Base-by-base conservation (phyloP, 1,140 invertebrate species). In the Pseudomyrmex cubaensis region DNA sequence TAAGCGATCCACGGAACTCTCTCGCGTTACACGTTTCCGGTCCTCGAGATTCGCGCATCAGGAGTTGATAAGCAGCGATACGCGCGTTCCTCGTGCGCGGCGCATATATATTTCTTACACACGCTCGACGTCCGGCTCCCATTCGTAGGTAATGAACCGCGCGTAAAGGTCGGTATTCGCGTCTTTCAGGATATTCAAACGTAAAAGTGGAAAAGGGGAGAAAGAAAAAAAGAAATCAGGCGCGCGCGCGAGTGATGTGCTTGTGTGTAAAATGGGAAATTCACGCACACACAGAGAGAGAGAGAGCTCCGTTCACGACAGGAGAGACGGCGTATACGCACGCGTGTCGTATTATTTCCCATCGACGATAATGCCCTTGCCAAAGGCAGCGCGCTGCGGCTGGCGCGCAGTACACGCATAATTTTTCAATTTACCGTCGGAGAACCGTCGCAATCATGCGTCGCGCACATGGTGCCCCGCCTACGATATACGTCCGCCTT, bases 351-450 rank as follows among this genome's bases (percentile, higher is more conserved):
- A 70, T 70, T 78, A 80, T 72, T 80, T 72, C 25, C 54, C 64
- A 69, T 78, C 75, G 64, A 78, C 64, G 35, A 48, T 69, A 70
- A 70, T 52, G 50, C 35, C 64, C 44, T 17, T 59, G 76, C 54
- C 76, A 35, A 61, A 72, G 76, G 20, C 76, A 70, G 35, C 48
- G 66, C 64, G 35, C 10, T 9, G 9, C 46, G 63, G 44, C 35
- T 35, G 35, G 62, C 10, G 61, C 12, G 63, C n/a, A 25, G 25
- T 59, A 15, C 20, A 78, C 64, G 76, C 64, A 80, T 80, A 80
- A 80, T 80, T 80, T 80, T 80, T 80, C 76, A 59, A 80, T 80
- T 80, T 59, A 59, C 67, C 44, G 76, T 25, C 13, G 56, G 54
- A 70, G 64, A 77, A 50, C 76, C 35, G 64, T 7, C 35, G 76